Base-by-base conservation (phyloP, 2,888 invertebrate genomes). In the Scaeva pyrastri region DNA sequence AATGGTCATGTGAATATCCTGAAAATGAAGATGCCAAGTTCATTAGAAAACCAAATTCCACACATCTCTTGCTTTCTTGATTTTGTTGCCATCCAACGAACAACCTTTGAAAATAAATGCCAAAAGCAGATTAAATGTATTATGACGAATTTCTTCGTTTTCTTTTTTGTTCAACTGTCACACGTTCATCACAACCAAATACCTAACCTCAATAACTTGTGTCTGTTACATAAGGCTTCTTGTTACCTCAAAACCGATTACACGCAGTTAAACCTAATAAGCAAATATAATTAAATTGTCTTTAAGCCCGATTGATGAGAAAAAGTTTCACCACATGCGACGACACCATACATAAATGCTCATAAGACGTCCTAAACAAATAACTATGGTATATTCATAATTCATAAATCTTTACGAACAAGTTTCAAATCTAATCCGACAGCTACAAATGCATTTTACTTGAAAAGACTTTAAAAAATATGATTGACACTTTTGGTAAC, bases 351-450 rank as follows among this genome's bases (percentile, higher is more conserved):
- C 14, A 16, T 4, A 43, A 11, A 26, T 11, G 12, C 5, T 36
- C 6, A 39, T 31, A 31, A 41, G 23, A 45, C 64, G 23, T 26
- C 11, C 1, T 8, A 50, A 31, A 11, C 31, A 31, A 31, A 31
- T 31, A 45, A 43, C 36, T 36, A n/a, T n/a, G n/a, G n/a, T n/a
- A n/a, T n/a, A 50, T 48, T 26, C 23, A 64, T 2, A 8, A 8
- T 26, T 12, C 12, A n/a, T n/a, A n/a, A n/a, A n/a, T 31, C 31
- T 31, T 7, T 5, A 12, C 36, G 48, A 10, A 43, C 43, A 48
- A 50, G 31, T 48, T 36, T 48, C 16, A 26, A 68, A 39, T 68
- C 21, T 68, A 68, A 68, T 68, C 50, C 12, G 68, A 68, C 68
- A 68, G 21, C 36, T 39, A 52, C 50, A 68, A 68, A 68, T 68